A percentile compares a stretch with the other conserved stretches of the same genome.
phyloP scores from a whole-genome alignment of 2,888 invertebrate species.

The Ramazzottius varieornatus region DNA sequence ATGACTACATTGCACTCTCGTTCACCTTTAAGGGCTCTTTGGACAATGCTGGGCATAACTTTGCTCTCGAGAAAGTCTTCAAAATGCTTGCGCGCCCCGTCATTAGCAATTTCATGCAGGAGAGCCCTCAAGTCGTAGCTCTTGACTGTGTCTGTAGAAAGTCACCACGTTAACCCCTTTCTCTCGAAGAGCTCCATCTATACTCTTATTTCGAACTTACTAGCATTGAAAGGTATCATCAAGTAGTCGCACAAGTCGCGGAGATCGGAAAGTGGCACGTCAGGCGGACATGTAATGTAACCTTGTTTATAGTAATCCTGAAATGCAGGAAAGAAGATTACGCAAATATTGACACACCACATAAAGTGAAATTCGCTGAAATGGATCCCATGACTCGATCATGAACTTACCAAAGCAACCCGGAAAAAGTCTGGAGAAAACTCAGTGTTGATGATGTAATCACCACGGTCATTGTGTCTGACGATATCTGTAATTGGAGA shows the following conservation, averaged over 20 bases:
- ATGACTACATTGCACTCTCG: slow-evolving; percentile 92
- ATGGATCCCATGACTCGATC: not conserved
- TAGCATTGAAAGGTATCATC: slow-evolving; percentile 84
- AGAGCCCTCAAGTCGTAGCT: slow-evolving; percentile 37
- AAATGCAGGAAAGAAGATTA: slow-evolving; percentile 6
- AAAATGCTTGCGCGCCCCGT: slow-evolving; percentile 92
- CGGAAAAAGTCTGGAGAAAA: slow-evolving; percentile 81
- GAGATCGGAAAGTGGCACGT: slow-evolving; percentile 79
- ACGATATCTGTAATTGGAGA: slow-evolving; percentile 52
- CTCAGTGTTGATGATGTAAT: slow-evolving; percentile 88
- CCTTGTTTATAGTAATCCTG: slow-evolving; percentile 71
- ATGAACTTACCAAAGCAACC: slow-evolving; percentile 24
- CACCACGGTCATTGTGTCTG: slow-evolving; percentile 78
- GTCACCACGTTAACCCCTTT: not conserved
- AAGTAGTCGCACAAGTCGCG: slow-evolving; percentile 96
- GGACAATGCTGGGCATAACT: slow-evolving; percentile 57
- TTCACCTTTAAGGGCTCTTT: slow-evolving; percentile 37
- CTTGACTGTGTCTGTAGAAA: slow-evolving; percentile 2
- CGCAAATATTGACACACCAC: too few relatives aligned
- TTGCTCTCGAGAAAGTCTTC: slow-evolving; percentile 79
- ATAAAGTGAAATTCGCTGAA: too few relatives aligned
- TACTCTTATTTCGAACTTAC: too few relatives aligned
- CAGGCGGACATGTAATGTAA: slow-evolving; percentile 71
- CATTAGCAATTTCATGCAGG: slow-evolving; percentile 89
- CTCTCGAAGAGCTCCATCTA: slow-evolving; percentile 11